Percentiles rank a stretch among this genome's conserved stretches.
Evolutionary conservation across 2,797 vertebrate species (phyloP).

Genomic region (Numenius phaeopus): DNA sequence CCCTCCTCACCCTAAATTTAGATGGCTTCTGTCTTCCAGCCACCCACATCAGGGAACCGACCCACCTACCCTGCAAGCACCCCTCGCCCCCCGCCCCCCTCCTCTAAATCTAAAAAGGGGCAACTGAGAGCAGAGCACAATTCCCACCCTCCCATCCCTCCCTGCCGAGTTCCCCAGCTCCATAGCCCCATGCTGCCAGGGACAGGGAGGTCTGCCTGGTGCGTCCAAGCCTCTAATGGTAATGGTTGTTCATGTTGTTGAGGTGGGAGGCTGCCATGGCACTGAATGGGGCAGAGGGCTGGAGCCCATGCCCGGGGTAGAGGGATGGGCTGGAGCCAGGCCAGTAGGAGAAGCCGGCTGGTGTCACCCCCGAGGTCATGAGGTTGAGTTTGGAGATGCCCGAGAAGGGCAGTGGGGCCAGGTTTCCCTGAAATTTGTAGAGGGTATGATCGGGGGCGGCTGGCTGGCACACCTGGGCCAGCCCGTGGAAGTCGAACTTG

Average conservation of each 20-base stretch:
- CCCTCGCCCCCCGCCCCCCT: neutral
- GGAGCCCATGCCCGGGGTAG: conserved; percentile 90
- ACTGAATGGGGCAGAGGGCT: conserved; percentile 83
- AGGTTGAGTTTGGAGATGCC: conserved; percentile 98
- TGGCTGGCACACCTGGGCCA: conserved; percentile 95
- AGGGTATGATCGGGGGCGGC: conserved; percentile 86
- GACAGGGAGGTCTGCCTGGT: neutral
- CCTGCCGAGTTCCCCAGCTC: neutral
- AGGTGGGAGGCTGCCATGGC: conserved; percentile 91
- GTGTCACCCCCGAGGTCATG: conserved; percentile 88
- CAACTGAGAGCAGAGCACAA: neutral
- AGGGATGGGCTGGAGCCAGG: conserved; percentile 88
- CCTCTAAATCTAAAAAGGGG: neutral
- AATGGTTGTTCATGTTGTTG: conserved; percentile 89
- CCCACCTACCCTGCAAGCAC: neutral
- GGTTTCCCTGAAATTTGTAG: conserved; percentile 95
- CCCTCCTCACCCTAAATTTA: neutral
- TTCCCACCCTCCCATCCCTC: neutral
- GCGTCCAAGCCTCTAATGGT: conserved; percentile 83
- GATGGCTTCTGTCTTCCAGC: neutral
- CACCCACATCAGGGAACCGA: neutral
- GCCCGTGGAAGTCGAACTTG: conserved; percentile 97
- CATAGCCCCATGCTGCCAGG: neutral
- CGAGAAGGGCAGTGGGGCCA: conserved; percentile 92
- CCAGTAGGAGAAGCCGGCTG: conserved; percentile 96